Evolutionary conservation across 2,888 invertebrate genomes (phyloP).

Genomic region (Lycophotia porphyrea): DNA sequence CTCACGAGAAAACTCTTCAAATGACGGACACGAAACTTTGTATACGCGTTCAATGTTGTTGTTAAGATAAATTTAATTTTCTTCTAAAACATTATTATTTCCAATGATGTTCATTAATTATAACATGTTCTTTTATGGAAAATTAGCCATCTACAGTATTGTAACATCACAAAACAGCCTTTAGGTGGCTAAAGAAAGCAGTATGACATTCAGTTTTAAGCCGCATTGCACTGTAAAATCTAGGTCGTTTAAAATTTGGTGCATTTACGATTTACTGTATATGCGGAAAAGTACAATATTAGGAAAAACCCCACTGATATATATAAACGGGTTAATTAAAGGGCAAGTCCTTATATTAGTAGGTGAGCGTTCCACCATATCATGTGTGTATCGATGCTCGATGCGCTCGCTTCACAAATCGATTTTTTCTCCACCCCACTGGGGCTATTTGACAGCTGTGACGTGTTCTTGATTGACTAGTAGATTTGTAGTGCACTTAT

Average conservation of each 20-base stretch:
- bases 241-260: neutral
- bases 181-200: too few species aligned
- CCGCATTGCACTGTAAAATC: neutral
- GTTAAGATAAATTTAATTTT: neutral
- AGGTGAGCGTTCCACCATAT: neutral
- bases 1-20: neutral
- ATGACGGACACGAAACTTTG: neutral
- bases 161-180: neutral
- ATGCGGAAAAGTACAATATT: neutral
- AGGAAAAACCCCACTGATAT: neutral
- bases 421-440: conserved; percentile 41
- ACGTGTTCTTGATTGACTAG: conserved; percentile 40
- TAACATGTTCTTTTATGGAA: neutral
- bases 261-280: neutral
- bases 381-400: conserved; percentile 20
- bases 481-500: conserved; percentile 35
- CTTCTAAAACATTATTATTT: neutral
- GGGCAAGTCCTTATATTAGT: conserved; percentile 6
- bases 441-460: conserved; percentile 9
- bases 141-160: neutral
- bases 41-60: neutral
- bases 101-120: neutral
- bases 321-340: conserved; percentile 14
- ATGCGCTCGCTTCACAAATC: conserved; percentile 32
- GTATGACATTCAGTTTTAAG: neutral